Percentiles rank a stretch among this genome's conserved stretches.
Evolutionary conservation across 2,797 vertebrate genomes (phyloP).

Genomic region (Argya squamiceps): DNA sequence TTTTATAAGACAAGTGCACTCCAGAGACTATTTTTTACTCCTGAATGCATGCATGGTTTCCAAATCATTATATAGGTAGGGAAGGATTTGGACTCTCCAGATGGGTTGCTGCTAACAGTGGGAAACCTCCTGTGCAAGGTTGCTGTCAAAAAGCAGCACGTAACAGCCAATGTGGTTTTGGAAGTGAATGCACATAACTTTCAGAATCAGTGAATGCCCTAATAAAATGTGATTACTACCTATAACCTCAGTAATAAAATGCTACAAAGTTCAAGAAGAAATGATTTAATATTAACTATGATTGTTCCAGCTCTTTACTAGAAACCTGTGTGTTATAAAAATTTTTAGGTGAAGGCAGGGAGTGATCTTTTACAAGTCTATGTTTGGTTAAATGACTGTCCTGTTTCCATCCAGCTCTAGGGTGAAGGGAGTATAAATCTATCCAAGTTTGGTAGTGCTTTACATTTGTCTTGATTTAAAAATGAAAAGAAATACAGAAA

Average conservation of each 20-base stretch:
- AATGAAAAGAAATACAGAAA: neutral
- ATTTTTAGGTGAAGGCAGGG: neutral
- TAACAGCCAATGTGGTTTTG: neutral
- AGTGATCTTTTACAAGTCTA: slow-evolving; percentile 1
- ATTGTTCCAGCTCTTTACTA: slow-evolving; percentile 56
- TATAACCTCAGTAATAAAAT: slow-evolving; percentile 61
- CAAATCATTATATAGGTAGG: neutral
- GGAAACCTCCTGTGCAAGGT: neutral
- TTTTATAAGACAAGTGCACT: slow-evolving; percentile 41
- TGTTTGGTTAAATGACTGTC: neutral
- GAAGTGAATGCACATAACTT: neutral
- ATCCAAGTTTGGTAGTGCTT: neutral
- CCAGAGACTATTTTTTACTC: slow-evolving; percentile 24
- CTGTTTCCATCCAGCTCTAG: neutral
- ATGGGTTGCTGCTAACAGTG: slow-evolving; percentile 18
- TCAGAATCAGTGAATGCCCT: slow-evolving; percentile 5
- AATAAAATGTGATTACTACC: slow-evolving; percentile 43
- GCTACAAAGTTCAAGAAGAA: slow-evolving; percentile 73
- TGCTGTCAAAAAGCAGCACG: neutral
- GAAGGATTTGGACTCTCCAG: neutral
- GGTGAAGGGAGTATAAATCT: neutral
- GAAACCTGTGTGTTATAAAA: neutral
- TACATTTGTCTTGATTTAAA: neutral
- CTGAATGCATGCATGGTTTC: neutral
- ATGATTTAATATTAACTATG: slow-evolving; percentile 65